Evolutionary conservation across 2,113 vertebrate species (phyloP).

Genomic region (Cnemophilus loriae): DNA sequence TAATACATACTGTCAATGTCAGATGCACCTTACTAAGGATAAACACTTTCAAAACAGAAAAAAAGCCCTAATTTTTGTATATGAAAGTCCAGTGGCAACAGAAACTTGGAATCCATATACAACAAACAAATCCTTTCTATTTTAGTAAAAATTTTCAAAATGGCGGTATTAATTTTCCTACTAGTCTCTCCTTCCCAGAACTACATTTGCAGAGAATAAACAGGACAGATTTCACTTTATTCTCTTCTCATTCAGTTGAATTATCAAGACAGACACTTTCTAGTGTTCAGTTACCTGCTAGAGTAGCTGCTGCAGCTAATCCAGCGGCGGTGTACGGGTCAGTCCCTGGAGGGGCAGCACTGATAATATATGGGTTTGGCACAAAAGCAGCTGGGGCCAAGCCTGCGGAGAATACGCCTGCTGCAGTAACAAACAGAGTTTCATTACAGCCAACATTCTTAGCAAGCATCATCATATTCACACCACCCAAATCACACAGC

Average conservation of each 20-base stretch:
- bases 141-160: not conserved
- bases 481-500: constrained; percentile 5
- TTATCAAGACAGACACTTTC: not conserved
- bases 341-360: constrained; percentile 89
- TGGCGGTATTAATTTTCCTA: not conserved
- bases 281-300: constrained; percentile 81
- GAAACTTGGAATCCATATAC: not conserved
- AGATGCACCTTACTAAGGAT: not conserved
- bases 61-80: not conserved
- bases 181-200: not conserved
- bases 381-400: constrained; percentile 95
- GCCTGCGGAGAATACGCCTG: constrained; percentile 85
- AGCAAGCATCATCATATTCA: not conserved
- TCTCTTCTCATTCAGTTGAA: not conserved
- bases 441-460: constrained; percentile 48
- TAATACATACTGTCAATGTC: not conserved
- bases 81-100: not conserved
- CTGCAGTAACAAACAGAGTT: constrained; percentile 68
- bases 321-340: constrained; percentile 96
- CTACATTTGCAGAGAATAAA: not conserved
- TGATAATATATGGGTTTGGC: constrained; percentile 99
- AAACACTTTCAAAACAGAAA: not conserved
- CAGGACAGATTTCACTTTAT: not conserved
- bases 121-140: not conserved
- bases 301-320: constrained; percentile 90